A percentile compares a stretch with the other conserved stretches of the same genome.
phyloP scores from a whole-genome alignment of 2,888 invertebrate species.

The Eupithecia exiguata region DNA sequence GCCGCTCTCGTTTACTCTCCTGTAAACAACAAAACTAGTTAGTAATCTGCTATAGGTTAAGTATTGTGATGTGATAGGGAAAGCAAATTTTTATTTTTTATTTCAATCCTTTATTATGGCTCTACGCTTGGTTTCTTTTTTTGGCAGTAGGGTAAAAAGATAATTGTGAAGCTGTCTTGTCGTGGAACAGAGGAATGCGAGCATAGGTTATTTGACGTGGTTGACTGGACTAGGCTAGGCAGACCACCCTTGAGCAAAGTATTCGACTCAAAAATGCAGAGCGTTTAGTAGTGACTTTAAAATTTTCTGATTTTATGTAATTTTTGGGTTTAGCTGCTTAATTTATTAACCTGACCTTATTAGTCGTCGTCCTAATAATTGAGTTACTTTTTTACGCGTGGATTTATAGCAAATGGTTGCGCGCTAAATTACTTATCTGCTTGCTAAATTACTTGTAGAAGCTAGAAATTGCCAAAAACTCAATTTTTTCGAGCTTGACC shows the following conservation, averaged over 20 bases:
- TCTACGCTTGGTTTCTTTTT: background rate
- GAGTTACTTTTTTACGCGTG: background rate
- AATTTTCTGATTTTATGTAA: too few species aligned
- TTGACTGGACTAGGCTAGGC: background rate
- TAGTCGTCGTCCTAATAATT: background rate
- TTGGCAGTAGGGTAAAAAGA: too few species aligned
- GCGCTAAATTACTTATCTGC: background rate
- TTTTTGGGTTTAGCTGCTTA: background rate
- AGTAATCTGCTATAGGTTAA: background rate
- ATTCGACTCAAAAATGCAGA: background rate
- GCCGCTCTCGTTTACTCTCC: conserved; percentile 96
- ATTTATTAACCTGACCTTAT: background rate
- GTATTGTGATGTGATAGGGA: background rate
- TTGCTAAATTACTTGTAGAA: background rate
- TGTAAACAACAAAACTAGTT: conserved; percentile 54
- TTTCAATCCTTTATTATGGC: background rate
- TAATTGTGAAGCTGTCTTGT: background rate
- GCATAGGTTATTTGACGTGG: background rate
- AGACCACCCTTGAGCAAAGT: background rate
- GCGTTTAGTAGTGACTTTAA: too few species aligned
- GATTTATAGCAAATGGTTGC: background rate
- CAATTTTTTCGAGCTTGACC: too few species aligned
- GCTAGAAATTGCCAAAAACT: background rate
- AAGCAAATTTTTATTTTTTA: background rate
- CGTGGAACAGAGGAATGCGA: background rate